Conservation (phyloP, 2,888 invertebrate species). For the Galeopsomyia nigrocyanea region DNA sequence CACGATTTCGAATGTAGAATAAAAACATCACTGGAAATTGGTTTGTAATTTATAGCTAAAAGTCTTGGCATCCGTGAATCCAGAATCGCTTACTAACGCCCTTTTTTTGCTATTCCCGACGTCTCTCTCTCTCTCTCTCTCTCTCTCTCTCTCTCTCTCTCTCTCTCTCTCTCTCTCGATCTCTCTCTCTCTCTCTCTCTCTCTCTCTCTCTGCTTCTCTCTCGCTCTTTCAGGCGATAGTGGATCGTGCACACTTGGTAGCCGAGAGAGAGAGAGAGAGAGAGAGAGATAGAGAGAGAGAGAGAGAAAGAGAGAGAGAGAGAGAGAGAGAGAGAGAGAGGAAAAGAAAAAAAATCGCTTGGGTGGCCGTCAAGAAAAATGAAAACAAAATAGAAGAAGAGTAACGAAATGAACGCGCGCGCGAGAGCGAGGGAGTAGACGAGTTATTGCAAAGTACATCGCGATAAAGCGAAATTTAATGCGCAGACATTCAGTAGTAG, state of each 20-base stretch:
- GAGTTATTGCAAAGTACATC: slow-evolving; percentile 53
- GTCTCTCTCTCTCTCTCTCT: slow-evolving; percentile 47
- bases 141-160: slow-evolving; percentile 46
- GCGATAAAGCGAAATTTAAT: slow-evolving; percentile 62
- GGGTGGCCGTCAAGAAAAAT: slow-evolving; percentile 1
- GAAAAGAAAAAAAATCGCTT: slow-evolving; percentile 4
- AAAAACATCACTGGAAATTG: too few species aligned
- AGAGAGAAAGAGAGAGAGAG: background rate
- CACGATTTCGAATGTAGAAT: too few species aligned
- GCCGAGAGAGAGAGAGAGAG: background rate
- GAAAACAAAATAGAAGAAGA: background rate
- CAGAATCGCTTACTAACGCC: slow-evolving; percentile 40
- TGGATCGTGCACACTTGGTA: slow-evolving; percentile 23
- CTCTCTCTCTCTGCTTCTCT: background rate
- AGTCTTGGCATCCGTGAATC: background rate
- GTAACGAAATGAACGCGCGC: background rate
- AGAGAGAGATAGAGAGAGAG: background rate
- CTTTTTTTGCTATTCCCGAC: slow-evolving; percentile 50
- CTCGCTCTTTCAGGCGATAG: background rate
- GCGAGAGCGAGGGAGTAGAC: slow-evolving; percentile 23
- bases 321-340: slow-evolving; percentile 3
- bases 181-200: slow-evolving; percentile 48
- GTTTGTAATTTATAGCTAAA: too few species aligned
- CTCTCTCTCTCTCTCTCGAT: slow-evolving; percentile 49
- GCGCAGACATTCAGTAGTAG: slow-evolving; percentile 47